Evolutionary conservation across 1,140 invertebrate species (phyloP), one percentile per base, ranked within the genome.

Genomic region (Archivesica marissinica): DNA sequence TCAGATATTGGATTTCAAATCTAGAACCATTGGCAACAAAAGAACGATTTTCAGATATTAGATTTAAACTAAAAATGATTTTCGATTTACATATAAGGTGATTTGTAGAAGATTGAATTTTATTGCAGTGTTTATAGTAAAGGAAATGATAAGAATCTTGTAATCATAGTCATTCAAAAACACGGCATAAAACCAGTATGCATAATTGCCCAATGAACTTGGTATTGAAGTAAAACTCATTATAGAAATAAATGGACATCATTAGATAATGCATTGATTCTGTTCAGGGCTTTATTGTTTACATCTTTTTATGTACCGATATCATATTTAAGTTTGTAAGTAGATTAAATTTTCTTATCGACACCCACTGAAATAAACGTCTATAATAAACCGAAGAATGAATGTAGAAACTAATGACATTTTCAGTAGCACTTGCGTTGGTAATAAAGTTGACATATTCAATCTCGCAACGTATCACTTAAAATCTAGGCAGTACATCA

Each of bases 51-150:
- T 35, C 1, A 30, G 4, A 64, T 25, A 35, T 64, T 64, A 4
- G 59, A 64, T 64, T 64, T 17, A 35, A 35, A 64, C 38, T 33
- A 35, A 4, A 64, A 64, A 33, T 64, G 59, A 64, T 64, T 35
- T 64, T 64, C 30, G 59, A 64, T 64, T 64, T 35, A 33, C 30
- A 64, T 64, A 30, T 64, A 64, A 35, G n/a, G 28, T 35, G 59
- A 64, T 64, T 64, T 64, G 2, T 13, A 33, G 38, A 64, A 64
- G 59, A 64, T 64, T 64, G 59, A 64, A 33, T 64, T 64, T 64
- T 64, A 64, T 64, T 64, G 59, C 59, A n/a, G n/a, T n/a, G 25
- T 64, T 64, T 64, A 64, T 13, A 1, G 30, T 64, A 64, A 64
- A 64, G 15, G 30, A 33, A 30, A 64, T 35, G 30, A 64, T 64